A percentile compares a stretch with the other conserved stretches of the same genome.
These are phyloP conservation scores for Agapetus fuscipes DNA, from an alignment of 2,888 invertebrate genomes.

Conservation along the genomic window DNA sequence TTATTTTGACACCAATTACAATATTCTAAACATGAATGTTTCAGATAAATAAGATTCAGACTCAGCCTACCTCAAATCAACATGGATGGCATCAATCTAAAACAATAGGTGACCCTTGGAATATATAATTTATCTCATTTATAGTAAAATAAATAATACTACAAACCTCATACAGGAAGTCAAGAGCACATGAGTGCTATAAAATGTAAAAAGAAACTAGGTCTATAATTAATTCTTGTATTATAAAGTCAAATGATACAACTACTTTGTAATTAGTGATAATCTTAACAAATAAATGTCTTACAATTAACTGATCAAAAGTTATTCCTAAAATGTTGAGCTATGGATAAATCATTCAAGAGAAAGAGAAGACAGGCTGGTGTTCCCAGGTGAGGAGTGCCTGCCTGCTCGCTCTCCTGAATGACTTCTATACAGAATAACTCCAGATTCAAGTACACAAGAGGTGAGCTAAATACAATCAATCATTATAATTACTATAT, in stretches of 20 bases:
- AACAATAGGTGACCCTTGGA: conserved; percentile 1
- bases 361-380: too few species aligned
- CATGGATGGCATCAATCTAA: too few species aligned
- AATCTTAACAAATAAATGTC: conserved; percentile 5
- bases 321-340: conserved; percentile 1
- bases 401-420: conserved; percentile 2
- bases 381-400: too few species aligned
- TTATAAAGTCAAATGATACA: conserved; percentile 1
- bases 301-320: conserved; percentile 6
- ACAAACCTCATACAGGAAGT: too few species aligned
- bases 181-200: too few species aligned
- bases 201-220: too few species aligned
- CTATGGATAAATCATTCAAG: background rate
- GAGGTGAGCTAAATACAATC: background rate
- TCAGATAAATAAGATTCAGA: conserved; percentile 12
- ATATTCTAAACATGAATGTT: conserved; percentile 13
- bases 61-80: conserved; percentile 13
- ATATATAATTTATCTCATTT: conserved; percentile 5
- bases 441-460: background rate
- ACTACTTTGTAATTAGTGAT: conserved; percentile 1
- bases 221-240: background rate
- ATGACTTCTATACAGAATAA: background rate
- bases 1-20: conserved; percentile 17
- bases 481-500: background rate
- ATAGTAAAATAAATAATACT: conserved; percentile 3